Evolutionary conservation across 2,113 vertebrate species (phyloP).

Genomic region (Egretta garzetta): DNA sequence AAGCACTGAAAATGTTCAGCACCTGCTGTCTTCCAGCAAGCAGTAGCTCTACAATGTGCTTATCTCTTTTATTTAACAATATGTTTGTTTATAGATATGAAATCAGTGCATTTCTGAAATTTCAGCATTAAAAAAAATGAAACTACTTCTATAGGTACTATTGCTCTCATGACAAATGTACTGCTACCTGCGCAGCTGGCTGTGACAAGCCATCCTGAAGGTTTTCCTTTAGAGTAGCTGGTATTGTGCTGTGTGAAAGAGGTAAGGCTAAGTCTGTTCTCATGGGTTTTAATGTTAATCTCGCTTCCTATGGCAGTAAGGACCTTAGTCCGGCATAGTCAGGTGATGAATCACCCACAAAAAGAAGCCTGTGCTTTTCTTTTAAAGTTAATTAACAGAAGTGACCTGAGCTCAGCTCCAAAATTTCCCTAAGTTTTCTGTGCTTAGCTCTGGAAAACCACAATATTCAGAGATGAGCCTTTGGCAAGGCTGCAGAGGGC

Average conservation of each 20-base stretch:
- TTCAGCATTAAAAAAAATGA: neutral
- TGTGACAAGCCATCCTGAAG: neutral
- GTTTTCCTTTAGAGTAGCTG: neutral
- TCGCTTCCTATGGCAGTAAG: neutral
- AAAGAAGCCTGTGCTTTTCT: neutral
- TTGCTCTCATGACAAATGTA: neutral
- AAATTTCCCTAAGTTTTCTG: neutral
- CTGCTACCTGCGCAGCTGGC: neutral
- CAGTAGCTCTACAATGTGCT: neutral
- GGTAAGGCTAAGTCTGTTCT: neutral
- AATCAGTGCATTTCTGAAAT: neutral
- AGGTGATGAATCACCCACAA: neutral
- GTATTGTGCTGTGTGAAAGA: neutral
- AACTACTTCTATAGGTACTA: neutral
- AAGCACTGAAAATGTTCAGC: neutral
- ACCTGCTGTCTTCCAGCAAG: neutral
- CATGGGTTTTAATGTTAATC: neutral
- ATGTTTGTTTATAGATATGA: neutral
- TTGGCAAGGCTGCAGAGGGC: neutral
- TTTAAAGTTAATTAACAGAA: neutral
- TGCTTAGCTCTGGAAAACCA: neutral
- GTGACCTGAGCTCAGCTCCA: neutral
- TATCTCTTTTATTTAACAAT: neutral
- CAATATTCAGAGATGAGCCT: neutral
- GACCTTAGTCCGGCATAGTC: neutral